Evolutionary conservation across 2,888 invertebrate species (phyloP).

Genomic region (Fragum fragum): DNA sequence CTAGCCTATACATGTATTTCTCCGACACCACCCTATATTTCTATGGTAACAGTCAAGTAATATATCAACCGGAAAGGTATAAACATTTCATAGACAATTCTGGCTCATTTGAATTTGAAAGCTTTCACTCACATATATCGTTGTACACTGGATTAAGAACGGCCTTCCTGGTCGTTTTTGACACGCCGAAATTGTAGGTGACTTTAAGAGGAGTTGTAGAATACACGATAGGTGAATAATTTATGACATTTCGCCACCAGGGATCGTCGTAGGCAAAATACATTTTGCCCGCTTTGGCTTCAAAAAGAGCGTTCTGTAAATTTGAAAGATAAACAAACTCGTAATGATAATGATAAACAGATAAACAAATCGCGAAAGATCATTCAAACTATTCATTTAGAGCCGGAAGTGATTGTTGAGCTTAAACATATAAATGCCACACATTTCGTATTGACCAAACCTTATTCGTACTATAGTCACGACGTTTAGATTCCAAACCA

Average conservation of each 20-base stretch:
- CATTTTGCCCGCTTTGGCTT: neutral
- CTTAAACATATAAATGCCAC: neutral
- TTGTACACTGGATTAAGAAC: neutral
- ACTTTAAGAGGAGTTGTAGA: neutral
- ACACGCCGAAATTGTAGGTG: neutral
- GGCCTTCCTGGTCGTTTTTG: neutral
- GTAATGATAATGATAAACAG: neutral
- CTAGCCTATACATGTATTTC: too few relatives aligned
- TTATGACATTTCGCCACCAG: neutral
- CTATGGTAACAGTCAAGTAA: too few relatives aligned
- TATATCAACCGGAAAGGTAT: too few relatives aligned
- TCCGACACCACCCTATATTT: too few relatives aligned
- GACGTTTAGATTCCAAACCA: too few relatives aligned
- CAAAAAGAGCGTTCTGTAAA: neutral
- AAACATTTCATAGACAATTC: too few relatives aligned
- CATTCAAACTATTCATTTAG: neutral
- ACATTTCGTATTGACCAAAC: neutral
- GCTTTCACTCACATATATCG: neutral
- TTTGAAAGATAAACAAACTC: neutral
- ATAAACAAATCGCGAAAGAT: neutral
- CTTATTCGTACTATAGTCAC: too few relatives aligned
- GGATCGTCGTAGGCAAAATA: neutral
- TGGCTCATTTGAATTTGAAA: too few relatives aligned
- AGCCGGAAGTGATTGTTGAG: neutral
- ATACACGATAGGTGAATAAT: neutral